A percentile compares a stretch with the other conserved stretches of the same genome.
Evolutionary conservation across 1,140 invertebrate species (phyloP).

Genomic region (Oedothorax gibbosus): DNA sequence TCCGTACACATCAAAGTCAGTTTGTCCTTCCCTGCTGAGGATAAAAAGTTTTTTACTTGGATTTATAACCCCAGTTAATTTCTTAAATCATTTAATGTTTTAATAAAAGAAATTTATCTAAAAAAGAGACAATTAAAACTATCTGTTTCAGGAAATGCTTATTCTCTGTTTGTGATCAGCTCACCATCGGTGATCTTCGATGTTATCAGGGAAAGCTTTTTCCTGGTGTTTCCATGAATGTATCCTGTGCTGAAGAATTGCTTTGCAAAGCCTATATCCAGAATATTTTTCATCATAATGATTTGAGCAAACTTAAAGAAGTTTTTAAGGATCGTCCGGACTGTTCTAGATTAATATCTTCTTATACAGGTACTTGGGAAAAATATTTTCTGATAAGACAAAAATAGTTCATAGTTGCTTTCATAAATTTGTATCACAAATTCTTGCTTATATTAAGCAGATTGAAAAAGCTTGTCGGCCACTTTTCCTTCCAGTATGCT

Average conservation of each 20-base stretch:
- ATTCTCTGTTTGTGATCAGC: conserved; percentile 8
- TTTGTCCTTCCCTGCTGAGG: too few species aligned
- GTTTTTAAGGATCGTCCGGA: neutral
- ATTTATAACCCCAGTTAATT: too few species aligned
- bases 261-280: neutral
- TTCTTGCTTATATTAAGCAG: too few species aligned
- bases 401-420: too few species aligned
- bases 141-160: conserved; percentile 20
- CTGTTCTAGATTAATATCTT: neutral
- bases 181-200: neutral
- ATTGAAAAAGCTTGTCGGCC: too few species aligned
- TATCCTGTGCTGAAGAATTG: conserved; percentile 20
- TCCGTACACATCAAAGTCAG: too few species aligned
- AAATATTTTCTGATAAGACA: too few species aligned
- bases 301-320: neutral
- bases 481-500: too few species aligned
- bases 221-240: neutral
- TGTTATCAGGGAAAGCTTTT: conserved; percentile 7
- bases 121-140: neutral
- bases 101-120: too few species aligned
- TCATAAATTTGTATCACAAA: too few species aligned
- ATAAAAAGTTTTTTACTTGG: too few species aligned
- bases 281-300: neutral
- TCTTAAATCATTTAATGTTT: too few species aligned
- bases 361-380: conserved; percentile 1